A percentile compares a stretch with the other conserved stretches of the same genome.
These are phyloP conservation scores for Coranthus polyacanthus DNA, from an alignment of 2,797 vertebrate genomes.

Conservation along the genomic window DNA sequence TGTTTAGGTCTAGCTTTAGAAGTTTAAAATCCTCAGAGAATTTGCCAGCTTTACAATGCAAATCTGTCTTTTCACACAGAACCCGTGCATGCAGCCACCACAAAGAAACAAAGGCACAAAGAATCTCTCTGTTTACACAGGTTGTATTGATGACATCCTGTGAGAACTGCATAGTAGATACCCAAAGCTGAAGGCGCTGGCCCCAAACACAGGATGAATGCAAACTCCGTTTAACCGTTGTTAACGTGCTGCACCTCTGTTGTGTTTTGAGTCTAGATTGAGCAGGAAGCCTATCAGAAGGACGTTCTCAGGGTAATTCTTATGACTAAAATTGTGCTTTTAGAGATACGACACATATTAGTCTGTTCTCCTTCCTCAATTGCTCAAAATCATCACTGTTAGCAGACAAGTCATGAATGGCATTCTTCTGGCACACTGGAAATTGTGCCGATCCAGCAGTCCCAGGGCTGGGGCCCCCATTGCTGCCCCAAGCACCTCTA, in stretches of 20 bases:
- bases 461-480: slow-evolving; percentile 36
- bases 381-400: slow-evolving; percentile 67
- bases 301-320: too few relatives aligned
- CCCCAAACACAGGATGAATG: background rate
- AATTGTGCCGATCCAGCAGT: slow-evolving; percentile 79
- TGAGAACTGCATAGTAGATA: slow-evolving; percentile 26
- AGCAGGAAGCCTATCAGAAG: background rate
- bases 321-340: slow-evolving; percentile 39
- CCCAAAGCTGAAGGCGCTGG: slow-evolving; percentile 25
- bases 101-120: slow-evolving; percentile 60
- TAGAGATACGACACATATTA: slow-evolving; percentile 47
- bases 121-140: slow-evolving; percentile 57
- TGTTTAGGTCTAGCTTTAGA: slow-evolving; percentile 70
- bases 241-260: slow-evolving; percentile 1
- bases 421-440: slow-evolving; percentile 67
- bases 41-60: slow-evolving; percentile 50
- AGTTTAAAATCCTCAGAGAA: slow-evolving; percentile 70
- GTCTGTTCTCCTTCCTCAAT: slow-evolving; percentile 57
- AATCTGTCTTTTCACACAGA: slow-evolving; percentile 55
- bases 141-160: slow-evolving; percentile 63
- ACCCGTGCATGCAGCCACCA: slow-evolving; percentile 50
- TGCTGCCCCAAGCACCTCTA: slow-evolving; percentile 54
- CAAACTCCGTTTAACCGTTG: slow-evolving; percentile 40
- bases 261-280: slow-evolving; percentile 1
- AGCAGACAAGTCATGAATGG: slow-evolving; percentile 64